Base-by-base conservation (phyloP, 2,888 invertebrate species). In the Argyresthia goedartella region DNA sequence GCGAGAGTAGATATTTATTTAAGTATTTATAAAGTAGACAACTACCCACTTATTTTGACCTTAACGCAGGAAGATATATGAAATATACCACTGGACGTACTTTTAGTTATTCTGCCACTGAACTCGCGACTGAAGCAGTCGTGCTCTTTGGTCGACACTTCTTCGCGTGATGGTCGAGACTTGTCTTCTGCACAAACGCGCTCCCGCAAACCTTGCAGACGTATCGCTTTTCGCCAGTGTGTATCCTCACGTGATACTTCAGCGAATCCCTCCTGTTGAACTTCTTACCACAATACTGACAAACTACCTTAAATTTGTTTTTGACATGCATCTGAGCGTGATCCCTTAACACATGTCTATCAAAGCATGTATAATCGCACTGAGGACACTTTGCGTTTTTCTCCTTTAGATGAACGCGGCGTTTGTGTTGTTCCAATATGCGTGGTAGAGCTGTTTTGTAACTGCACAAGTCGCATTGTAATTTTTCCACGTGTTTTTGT, bases 241-340 rank as follows among this genome's bases (percentile, higher is more conserved):
- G 77, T 34, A 71, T 75, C 43, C 67, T 69, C 54, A 65, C 65
- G 54, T 73, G 73, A 3, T 67, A 16, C 8, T 52, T 45, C 16
- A 63, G 50, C 25, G 48, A 50, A 15, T 49, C 43, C 16, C 33
- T 39, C 43, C 49, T 39, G 14, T 16, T 33, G 34, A 52, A 52
- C 11, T 41, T 35, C 43, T 52, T 52, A 4, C 35, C 15, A 43
- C 52, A 52, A 14, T n/a, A 39, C 4, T 52, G 33, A 16, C 47
- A 0, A 13, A 67, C 4, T 59, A 63, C 1, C 60, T 56, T n/a
- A 67, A 66, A 52, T 76, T 76, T 33, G 59, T 62, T 4, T 25
- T 61, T 56, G 45, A 60, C 53, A 57, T 66, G 60, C 1, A 63
- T 64, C 6, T 60, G 60, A 62, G 65, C 59, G 11, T 71, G 71